phyloP scores from a whole-genome alignment of 2,888 invertebrate species.

The Nudaria mundana region DNA sequence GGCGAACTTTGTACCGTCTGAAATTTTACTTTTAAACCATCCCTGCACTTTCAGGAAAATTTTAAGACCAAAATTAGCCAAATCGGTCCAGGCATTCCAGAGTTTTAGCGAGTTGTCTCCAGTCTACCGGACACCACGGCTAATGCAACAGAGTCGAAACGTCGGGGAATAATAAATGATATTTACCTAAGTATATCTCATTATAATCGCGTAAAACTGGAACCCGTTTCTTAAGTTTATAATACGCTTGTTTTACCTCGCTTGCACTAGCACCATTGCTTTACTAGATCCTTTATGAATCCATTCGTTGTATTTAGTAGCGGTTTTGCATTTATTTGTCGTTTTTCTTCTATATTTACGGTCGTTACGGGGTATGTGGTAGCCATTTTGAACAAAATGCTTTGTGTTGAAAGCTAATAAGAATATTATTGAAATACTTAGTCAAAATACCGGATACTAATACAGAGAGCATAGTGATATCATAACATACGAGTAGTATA shows the following conservation, averaged over 20 bases:
- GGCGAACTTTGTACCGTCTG: too few species aligned
- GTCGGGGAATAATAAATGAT: not conserved
- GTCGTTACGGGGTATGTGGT: constrained; percentile 18
- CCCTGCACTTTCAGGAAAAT: too few species aligned
- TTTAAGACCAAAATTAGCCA: too few species aligned
- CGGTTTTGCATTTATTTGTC: constrained; percentile 26
- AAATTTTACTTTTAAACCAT: too few species aligned
- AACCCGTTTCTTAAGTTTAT: not conserved
- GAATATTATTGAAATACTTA: too few species aligned
- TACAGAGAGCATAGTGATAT: too few species aligned
- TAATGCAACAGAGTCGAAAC: too few species aligned
- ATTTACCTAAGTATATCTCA: not conserved
- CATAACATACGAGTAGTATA: too few species aligned
- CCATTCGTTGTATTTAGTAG: constrained; percentile 28
- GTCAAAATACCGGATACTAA: too few species aligned
- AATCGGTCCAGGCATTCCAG: too few species aligned
- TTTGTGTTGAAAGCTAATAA: not conserved
- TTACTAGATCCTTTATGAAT: constrained; percentile 34
- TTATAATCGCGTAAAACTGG: not conserved
- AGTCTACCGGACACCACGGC: too few species aligned
- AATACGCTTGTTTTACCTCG: constrained; percentile 2
- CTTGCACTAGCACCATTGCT: constrained; percentile 5
- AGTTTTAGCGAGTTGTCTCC: too few species aligned
- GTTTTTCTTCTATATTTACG: constrained; percentile 27
- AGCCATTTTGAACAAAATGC: constrained; percentile 8